These are phyloP conservation scores for Euwallacea similis DNA, from an alignment of 1,140 invertebrate genomes.

Conservation along the genomic window DNA sequence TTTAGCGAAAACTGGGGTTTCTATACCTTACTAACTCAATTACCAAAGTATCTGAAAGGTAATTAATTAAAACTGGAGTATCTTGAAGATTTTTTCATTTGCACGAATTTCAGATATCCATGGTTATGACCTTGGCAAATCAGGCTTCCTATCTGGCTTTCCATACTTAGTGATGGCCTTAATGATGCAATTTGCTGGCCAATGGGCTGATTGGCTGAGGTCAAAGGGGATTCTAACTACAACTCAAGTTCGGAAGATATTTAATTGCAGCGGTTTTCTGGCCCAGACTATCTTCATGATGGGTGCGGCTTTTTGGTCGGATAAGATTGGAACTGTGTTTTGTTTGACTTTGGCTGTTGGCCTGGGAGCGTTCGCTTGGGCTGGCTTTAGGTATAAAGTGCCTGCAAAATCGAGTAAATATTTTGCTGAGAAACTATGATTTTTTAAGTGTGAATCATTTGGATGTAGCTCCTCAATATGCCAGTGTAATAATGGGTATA, in stretches of 20 bases:
- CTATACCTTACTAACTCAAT: constrained; percentile 86
- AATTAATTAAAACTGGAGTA: neutral
- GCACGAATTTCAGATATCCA: constrained; percentile 62
- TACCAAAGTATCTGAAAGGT: constrained; percentile 91
- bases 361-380: constrained; percentile 86
- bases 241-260: constrained; percentile 73
- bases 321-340: constrained; percentile 67
- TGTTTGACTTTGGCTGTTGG: constrained; percentile 85
- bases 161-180: constrained; percentile 87
- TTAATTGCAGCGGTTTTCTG: constrained; percentile 79
- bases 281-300: constrained; percentile 86
- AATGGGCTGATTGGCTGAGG: constrained; percentile 78
- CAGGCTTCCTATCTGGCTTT: constrained; percentile 79
- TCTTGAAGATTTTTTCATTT: neutral
- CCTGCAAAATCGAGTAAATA: neutral
- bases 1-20: constrained; percentile 97
- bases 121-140: constrained; percentile 70
- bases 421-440: neutral
- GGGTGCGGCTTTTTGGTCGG: constrained; percentile 69
- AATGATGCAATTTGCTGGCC: constrained; percentile 77
- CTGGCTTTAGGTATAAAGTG: constrained; percentile 75
- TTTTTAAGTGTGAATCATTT: constrained; percentile 79
- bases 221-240: constrained; percentile 66
- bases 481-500: constrained; percentile 82
- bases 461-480: constrained; percentile 83